Evolutionary conservation across 2,888 invertebrate genomes (phyloP).

Genomic region (Erebia epiphron): DNA sequence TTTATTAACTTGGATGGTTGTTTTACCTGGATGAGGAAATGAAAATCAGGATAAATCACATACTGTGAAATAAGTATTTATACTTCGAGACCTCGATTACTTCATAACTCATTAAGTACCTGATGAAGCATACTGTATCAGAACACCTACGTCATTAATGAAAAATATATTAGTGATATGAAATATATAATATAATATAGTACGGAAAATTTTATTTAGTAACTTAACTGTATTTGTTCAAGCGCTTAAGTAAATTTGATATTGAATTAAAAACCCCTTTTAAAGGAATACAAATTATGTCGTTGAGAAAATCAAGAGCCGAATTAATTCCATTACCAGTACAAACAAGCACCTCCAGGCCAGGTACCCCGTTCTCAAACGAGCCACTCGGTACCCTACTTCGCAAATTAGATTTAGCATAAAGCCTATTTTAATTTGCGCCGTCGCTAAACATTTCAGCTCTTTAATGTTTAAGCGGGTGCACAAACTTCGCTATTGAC

Average conservation of each 20-base stretch:
- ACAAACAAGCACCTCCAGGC: constrained; percentile 68
- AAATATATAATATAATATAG: no score
- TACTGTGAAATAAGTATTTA: neutral
- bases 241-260: constrained; percentile 18
- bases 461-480: constrained; percentile 78
- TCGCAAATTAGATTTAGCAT: constrained; percentile 80
- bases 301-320: constrained; percentile 60
- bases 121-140: no score
- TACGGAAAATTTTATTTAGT: no score
- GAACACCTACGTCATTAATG: no score
- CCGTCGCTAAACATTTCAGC: constrained; percentile 76
- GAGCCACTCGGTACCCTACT: constrained; percentile 67
- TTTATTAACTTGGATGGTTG: no score
- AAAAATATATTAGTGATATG: no score
- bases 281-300: constrained; percentile 50
- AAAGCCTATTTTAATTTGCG: constrained; percentile 82
- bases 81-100: no score
- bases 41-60: neutral
- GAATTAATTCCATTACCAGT: constrained; percentile 78
- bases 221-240: neutral
- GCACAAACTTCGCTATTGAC: constrained; percentile 67
- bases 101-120: no score
- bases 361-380: constrained; percentile 65
- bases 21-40: no score
- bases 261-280: constrained; percentile 30